These are phyloP conservation scores for Notothenia coriiceps DNA, from an alignment of 2,113 vertebrate genomes.

Conservation along the genomic window DNA sequence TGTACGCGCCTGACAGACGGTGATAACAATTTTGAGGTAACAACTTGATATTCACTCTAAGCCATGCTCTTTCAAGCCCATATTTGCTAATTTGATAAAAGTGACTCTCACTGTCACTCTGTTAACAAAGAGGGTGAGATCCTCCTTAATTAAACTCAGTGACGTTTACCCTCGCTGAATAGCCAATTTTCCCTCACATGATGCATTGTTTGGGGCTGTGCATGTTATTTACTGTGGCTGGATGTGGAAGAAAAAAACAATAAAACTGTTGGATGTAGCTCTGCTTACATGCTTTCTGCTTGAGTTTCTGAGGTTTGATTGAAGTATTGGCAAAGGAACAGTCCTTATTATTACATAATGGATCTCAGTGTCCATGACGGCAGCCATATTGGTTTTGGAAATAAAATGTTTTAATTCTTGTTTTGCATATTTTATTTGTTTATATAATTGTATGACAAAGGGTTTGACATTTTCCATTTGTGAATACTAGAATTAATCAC, in stretches of 20 bases:
- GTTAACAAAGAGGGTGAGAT: conserved; percentile 59
- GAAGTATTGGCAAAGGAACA: background rate
- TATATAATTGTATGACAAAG: background rate
- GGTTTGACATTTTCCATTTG: background rate
- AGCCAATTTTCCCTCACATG: conserved; percentile 25
- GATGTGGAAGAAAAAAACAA: background rate
- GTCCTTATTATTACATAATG: background rate
- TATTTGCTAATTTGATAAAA: conserved; percentile 72
- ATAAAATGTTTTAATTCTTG: background rate
- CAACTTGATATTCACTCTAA: conserved; percentile 72
- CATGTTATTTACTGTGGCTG: conserved; percentile 46
- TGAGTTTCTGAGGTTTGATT: background rate
- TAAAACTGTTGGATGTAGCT: background rate
- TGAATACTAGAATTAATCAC: background rate
- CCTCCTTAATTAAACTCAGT: conserved; percentile 74
- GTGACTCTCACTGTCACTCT: conserved; percentile 62
- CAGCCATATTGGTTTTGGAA: background rate
- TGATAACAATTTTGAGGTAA: conserved; percentile 70
- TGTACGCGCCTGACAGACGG: conserved; percentile 67
- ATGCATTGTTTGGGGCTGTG: conserved; percentile 31
- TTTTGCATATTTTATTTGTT: background rate
- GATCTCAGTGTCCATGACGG: background rate
- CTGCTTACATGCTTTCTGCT: conserved; percentile 17
- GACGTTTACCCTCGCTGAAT: conserved; percentile 51
- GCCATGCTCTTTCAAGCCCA: conserved; percentile 68